Evolutionary conservation across 2,113 vertebrate genomes (phyloP).

Genomic region (Pachyramphus minor): DNA sequence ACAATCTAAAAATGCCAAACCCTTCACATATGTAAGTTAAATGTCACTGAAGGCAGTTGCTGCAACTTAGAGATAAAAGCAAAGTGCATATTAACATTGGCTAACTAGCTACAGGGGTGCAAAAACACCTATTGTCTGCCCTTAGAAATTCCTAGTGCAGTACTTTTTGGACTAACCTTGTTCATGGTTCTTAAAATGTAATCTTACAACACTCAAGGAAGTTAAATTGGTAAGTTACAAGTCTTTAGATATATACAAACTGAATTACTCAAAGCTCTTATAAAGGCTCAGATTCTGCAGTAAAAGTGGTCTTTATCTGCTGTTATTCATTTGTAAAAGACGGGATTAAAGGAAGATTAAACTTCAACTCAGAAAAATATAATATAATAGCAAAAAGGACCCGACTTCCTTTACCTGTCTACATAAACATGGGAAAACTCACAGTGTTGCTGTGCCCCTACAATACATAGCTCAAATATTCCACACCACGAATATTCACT

Average conservation of each 20-base stretch:
- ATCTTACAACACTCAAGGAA: background rate
- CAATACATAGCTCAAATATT: background rate
- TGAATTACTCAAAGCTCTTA: background rate
- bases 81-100: conserved; percentile 66
- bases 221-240: background rate
- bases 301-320: background rate
- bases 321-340: background rate
- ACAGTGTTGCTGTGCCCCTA: too few relatives aligned
- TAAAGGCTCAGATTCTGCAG: background rate
- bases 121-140: background rate
- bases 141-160: background rate
- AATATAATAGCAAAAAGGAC: background rate
- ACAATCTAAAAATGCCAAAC: conserved; percentile 74
- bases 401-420: background rate
- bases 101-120: conserved; percentile 53
- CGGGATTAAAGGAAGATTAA: background rate
- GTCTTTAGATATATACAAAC: background rate
- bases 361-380: background rate
- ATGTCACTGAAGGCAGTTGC: conserved; percentile 72
- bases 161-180: background rate
- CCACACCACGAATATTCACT: background rate
- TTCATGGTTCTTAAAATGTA: background rate
- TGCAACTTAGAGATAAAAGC: conserved; percentile 69
- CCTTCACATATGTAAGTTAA: conserved; percentile 73
- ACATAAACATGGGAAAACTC: background rate